Percentiles rank a stretch among this genome's conserved stretches.
Evolutionary conservation across 1,140 invertebrate species (phyloP).

Genomic region (Neomicropteryx cornuta): DNA sequence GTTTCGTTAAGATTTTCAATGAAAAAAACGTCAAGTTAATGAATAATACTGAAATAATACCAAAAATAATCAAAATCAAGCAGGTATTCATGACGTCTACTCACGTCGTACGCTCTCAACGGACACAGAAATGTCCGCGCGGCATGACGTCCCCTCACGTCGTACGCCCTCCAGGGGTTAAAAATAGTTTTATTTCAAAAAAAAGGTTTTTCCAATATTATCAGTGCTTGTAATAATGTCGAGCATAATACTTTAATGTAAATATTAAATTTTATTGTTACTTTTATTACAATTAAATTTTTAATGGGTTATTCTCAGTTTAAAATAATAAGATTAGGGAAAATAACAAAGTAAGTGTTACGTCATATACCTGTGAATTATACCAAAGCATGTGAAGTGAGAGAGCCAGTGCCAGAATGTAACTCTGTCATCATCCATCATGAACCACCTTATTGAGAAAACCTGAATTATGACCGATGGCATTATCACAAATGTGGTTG

Average conservation of each 20-base stretch:
- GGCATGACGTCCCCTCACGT: no score
- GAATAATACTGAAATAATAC: no score
- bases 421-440: constrained; percentile 23
- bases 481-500: constrained; percentile 28
- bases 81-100: no score
- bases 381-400: constrained; percentile 29
- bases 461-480: constrained; percentile 31
- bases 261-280: background rate
- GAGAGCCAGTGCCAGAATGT: constrained; percentile 23
- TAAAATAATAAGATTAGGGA: constrained; percentile 1
- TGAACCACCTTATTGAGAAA: constrained; percentile 35
- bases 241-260: background rate
- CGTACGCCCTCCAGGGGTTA: no score
- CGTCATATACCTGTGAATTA: constrained; percentile 29
- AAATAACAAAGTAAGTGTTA: constrained; percentile 3
- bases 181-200: background rate
- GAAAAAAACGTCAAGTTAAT: no score
- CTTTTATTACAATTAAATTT: background rate
- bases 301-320: background rate
- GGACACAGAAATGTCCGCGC: no score
- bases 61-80: no score
- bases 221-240: constrained; percentile 1
- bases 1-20: no score
- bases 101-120: no score
- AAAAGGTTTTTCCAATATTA: no score